These are phyloP conservation scores for Wiebesia pumilae DNA, from an alignment of 1,140 invertebrate genomes.

Conservation along the genomic window DNA sequence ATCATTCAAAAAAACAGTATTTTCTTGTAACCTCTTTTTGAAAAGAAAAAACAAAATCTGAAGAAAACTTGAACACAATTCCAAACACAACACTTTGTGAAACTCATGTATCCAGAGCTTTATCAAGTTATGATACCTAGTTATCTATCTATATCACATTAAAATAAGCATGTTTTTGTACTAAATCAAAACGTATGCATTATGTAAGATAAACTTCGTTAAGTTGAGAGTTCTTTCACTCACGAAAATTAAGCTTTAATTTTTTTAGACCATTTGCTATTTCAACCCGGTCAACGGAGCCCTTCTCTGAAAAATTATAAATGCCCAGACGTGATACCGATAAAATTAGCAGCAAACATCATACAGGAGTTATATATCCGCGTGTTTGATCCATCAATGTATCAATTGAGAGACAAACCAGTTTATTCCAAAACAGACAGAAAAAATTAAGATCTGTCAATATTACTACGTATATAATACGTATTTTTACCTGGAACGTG, in stretches of 20 bases:
- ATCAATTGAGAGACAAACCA: not conserved
- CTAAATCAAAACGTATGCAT: not conserved
- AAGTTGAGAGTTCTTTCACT: not conserved
- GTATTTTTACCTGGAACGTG: not conserved
- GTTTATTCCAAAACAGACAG: not conserved
- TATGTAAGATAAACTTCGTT: not conserved
- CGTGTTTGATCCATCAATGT: not conserved
- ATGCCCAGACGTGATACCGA: not conserved
- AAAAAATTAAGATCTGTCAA: not conserved
- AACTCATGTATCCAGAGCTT: no score
- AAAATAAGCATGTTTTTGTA: no score
- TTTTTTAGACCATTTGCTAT: not conserved
- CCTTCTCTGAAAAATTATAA: no score
- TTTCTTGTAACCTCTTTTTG: no score
- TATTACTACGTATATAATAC: not conserved
- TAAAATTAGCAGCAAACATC: not conserved
- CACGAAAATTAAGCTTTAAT: not conserved
- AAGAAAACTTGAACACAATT: no score
- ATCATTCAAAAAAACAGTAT: no score
- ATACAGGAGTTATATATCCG: not conserved
- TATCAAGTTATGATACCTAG: no score
- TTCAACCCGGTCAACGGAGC: no score
- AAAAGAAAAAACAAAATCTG: no score
- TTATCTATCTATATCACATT: no score
- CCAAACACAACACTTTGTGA: no score